phyloP scores from a whole-genome alignment of 2,113 vertebrate species.

The Triplophysa rosa region DNA sequence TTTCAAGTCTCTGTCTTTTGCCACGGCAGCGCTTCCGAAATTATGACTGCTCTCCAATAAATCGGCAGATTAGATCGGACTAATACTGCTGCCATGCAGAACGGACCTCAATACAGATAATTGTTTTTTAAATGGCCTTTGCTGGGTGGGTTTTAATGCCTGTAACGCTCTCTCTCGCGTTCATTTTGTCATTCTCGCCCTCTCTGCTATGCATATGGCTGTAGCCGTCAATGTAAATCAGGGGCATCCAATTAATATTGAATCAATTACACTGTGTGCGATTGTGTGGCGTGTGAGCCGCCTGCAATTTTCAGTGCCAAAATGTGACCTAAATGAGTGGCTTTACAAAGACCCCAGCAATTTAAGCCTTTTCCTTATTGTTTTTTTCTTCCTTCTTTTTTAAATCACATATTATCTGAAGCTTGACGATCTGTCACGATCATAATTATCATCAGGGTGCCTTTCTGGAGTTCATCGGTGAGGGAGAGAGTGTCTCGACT shows the following conservation, averaged over 20 bases:
- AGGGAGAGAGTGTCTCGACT: constrained; percentile 4
- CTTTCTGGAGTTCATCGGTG: constrained; percentile 16
- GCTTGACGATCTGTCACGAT: constrained; percentile 45
- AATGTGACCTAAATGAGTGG: constrained; percentile 47
- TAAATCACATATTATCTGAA: constrained; percentile 45
- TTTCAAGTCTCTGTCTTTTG: constrained; percentile 42
- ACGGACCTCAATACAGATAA: constrained; percentile 50
- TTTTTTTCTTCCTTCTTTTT: constrained; percentile 27
- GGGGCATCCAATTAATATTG: constrained; percentile 67
- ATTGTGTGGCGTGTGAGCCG: constrained; percentile 39
- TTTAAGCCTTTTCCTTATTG: constrained; percentile 42
- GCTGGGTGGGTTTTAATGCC: constrained; percentile 39
- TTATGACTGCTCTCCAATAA: constrained; percentile 44
- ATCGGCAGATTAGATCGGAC: constrained; percentile 47
- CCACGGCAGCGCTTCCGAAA: constrained; percentile 39
- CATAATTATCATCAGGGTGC: constrained; percentile 44
- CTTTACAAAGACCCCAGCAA: constrained; percentile 52
- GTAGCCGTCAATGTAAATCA: constrained; percentile 70
- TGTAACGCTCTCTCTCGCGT: constrained; percentile 31
- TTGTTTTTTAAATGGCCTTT: constrained; percentile 55
- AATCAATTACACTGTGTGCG: constrained; percentile 66
- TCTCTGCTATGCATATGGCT: constrained; percentile 53
- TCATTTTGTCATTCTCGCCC: constrained; percentile 37
- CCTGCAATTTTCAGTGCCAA: constrained; percentile 48
- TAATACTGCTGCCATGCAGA: constrained; percentile 46